phyloP scores from a whole-genome alignment of 2,113 vertebrate genomes.

The Pachyramphus minor region DNA sequence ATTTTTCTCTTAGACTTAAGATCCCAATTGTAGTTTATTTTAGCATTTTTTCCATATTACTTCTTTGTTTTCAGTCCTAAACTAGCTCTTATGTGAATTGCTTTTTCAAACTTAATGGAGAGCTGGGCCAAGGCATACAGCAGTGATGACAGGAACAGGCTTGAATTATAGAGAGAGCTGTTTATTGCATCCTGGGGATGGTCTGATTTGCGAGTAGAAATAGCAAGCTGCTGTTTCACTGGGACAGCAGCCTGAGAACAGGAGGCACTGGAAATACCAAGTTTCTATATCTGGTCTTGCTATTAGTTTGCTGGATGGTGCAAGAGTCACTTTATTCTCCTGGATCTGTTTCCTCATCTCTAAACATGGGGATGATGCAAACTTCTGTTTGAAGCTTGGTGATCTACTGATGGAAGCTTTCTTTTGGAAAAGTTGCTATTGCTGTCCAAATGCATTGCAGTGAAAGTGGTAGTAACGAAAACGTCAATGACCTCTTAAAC shows the following conservation, averaged over 20 bases:
- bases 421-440: not conserved
- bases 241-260: not conserved
- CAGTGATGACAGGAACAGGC: not conserved
- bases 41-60: not conserved
- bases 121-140: not conserved
- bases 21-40: not conserved
- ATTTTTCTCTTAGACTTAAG: not conserved
- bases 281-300: not conserved
- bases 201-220: not conserved
- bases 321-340: not conserved
- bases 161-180: not conserved
- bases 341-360: not conserved
- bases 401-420: not conserved
- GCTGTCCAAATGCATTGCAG: not conserved
- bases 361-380: not conserved
- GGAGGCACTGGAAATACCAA: not conserved
- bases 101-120: not conserved
- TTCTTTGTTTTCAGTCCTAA: constrained; percentile 13
- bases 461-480: not conserved
- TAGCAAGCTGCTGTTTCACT: not conserved
- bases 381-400: not conserved
- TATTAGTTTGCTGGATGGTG: not conserved
- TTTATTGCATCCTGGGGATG: not conserved
- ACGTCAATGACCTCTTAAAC: not conserved
- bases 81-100: not conserved